Conservation (phyloP, 2,797 vertebrate genomes). For the Gallinago stenura region DNA sequence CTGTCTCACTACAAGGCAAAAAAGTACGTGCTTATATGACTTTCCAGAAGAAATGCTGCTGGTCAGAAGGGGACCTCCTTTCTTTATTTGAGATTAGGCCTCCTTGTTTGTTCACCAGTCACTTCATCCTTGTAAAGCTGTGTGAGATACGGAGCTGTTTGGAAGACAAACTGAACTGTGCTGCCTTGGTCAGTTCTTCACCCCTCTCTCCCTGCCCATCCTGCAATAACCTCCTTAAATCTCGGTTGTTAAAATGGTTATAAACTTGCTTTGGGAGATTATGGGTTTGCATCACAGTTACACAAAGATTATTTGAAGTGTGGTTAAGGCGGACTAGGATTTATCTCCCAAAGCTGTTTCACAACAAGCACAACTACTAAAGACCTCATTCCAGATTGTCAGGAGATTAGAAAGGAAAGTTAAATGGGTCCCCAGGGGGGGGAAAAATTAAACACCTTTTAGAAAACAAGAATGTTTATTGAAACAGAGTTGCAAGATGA, state of each 20-base stretch:
- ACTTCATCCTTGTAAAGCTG: conserved; percentile 68
- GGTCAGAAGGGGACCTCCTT: background rate
- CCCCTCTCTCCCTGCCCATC: conserved; percentile 60
- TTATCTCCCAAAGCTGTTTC: conserved; percentile 70
- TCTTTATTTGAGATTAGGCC: conserved; percentile 21
- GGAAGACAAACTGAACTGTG: conserved; percentile 61
- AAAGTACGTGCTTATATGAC: background rate
- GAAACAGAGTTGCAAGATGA: conserved; percentile 43
- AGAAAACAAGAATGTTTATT: conserved; percentile 66
- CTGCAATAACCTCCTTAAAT: conserved; percentile 52
- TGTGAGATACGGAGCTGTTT: conserved; percentile 64
- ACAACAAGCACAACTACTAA: conserved; percentile 65
- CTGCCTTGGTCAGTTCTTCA: conserved; percentile 68
- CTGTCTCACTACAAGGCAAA: background rate
- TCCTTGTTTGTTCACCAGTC: conserved; percentile 55
- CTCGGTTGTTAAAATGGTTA: conserved; percentile 63
- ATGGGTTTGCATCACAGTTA: conserved; percentile 63
- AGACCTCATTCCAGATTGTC: conserved; percentile 55
- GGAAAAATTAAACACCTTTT: conserved; percentile 66
- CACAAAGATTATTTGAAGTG: conserved; percentile 65
- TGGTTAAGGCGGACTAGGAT: conserved; percentile 73
- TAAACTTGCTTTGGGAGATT: conserved; percentile 62
- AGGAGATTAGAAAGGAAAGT: conserved; percentile 76
- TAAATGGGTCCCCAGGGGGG: conserved; percentile 53
- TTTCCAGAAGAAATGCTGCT: conserved; percentile 44